These are phyloP conservation scores for Himalopsyche anomala DNA, from an alignment of 2,888 invertebrate genomes.

Conservation along the genomic window DNA sequence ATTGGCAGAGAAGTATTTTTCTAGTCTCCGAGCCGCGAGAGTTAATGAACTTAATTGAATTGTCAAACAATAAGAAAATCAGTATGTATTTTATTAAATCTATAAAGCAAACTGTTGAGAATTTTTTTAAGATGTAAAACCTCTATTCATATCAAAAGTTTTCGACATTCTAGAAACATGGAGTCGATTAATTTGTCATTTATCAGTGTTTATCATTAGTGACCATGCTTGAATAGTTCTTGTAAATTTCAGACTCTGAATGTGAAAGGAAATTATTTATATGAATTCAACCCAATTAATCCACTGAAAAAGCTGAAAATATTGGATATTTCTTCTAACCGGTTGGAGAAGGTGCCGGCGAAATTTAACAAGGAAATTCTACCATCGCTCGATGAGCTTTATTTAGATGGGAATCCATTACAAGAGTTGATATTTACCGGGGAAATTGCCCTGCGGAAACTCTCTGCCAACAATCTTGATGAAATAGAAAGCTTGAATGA, in stretches of 20 bases:
- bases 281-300: conserved; percentile 72
- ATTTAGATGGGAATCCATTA: conserved; percentile 77
- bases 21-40: too few species aligned
- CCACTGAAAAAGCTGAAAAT: conserved; percentile 73
- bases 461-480: conserved; percentile 73
- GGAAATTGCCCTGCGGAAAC: conserved; percentile 72
- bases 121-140: too few species aligned
- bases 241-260: conserved; percentile 72
- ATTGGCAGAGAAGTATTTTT: too few species aligned
- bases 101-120: too few species aligned
- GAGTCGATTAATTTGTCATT: too few species aligned
- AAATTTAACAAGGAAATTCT: conserved; percentile 72
- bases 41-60: too few species aligned
- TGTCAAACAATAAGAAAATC: too few species aligned
- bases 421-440: conserved; percentile 73
- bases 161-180: too few species aligned
- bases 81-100: too few species aligned
- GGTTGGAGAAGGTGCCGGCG: conserved; percentile 73
- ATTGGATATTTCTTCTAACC: conserved; percentile 77
- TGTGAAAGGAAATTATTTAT: conserved; percentile 74
- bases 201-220: too few species aligned
- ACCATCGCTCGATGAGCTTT: conserved; percentile 74
- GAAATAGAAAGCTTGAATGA: conserved; percentile 69
- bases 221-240: too few species aligned
- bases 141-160: too few species aligned